Base-by-base conservation (phyloP, 2,888 invertebrate species). In the Dicyrtoma fusca region DNA sequence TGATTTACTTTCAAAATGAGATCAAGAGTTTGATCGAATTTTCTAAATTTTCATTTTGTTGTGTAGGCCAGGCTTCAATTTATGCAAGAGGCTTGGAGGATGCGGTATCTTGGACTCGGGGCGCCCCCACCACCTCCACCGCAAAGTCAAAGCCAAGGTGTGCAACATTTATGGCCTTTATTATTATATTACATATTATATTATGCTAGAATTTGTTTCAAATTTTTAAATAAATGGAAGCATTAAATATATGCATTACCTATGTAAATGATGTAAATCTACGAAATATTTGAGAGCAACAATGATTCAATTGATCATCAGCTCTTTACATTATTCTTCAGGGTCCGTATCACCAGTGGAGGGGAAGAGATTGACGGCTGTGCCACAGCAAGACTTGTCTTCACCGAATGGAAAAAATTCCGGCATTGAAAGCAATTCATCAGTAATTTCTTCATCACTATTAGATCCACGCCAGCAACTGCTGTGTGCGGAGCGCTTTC, bases 11-110 rank as follows among this genome's bases (percentile, higher is more conserved):
- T n/a, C n/a, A n/a, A n/a, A n/a, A n/a, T n/a, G n/a, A n/a, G n/a
- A 8, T 13, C 8, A 13, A 11, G 45, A 13, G 10, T 45, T 45
- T 45, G 45, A 8, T 45, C 45, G 45, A n/a, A n/a, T 45, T 45
- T 13, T 11, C 45, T 13, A 45, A 13, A 45, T 45, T 45, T 45
- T 11, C 45, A 45, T 45, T 13, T 45, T 45, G 10, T 11, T 13
- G 13, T 59, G 6, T 93, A 94, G 82, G 93, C 94, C 1, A 87
- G 94, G 0, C 85, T 94, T 73, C 94, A 94, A 82, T 85, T 94
- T 66, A 85, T 94, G 23, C 94, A 94, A 82, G 94, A 94, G 82
- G 94, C 94, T 1, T 94, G 94, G 94, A 85, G 94, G 79, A 93
- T 94, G 92, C 88, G 71, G 14, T 71, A 71, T 23, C 21, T 71